Conservation (phyloP, 1,140 invertebrate species). For the Lasioglossum baleicum region DNA sequence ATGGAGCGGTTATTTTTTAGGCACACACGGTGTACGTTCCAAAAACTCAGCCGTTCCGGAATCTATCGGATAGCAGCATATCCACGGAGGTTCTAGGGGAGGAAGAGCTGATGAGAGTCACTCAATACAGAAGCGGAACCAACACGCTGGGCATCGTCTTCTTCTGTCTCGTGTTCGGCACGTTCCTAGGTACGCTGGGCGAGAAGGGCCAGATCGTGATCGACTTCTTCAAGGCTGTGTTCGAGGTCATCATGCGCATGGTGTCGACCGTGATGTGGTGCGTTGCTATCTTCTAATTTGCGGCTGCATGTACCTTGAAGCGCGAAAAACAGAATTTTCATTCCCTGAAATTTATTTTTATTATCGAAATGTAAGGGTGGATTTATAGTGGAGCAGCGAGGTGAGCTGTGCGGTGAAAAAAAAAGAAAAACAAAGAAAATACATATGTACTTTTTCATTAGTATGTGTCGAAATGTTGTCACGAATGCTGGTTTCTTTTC, state of each 20-base stretch:
- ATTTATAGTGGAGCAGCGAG: no score
- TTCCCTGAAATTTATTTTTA: no score
- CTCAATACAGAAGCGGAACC: conserved; percentile 87
- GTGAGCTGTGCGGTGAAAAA: no score
- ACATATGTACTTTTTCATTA: no score
- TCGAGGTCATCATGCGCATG: conserved; percentile 94
- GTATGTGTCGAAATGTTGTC: no score
- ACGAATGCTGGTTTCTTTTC: no score
- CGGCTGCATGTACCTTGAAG: no score
- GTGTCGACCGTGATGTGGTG: conserved; percentile 94
- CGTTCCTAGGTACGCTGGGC: conserved; percentile 89
- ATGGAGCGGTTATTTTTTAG: conserved; percentile 64
- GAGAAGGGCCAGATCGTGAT: conserved; percentile 87
- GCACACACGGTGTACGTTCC: conserved; percentile 87
- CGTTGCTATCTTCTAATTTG: background rate
- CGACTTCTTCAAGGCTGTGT: conserved; percentile 91
- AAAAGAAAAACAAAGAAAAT: no score
- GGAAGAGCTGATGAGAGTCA: conserved; percentile 78
- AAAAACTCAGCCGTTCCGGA: conserved; percentile 71
- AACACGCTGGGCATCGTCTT: conserved; percentile 94
- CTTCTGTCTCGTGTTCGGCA: conserved; percentile 93
- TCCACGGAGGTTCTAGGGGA: conserved; percentile 68
- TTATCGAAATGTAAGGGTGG: no score
- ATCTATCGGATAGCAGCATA: conserved; percentile 73
- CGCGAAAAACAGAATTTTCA: no score